Base-by-base conservation (phyloP, 2,888 invertebrate species). In the Cerastis leucographa region DNA sequence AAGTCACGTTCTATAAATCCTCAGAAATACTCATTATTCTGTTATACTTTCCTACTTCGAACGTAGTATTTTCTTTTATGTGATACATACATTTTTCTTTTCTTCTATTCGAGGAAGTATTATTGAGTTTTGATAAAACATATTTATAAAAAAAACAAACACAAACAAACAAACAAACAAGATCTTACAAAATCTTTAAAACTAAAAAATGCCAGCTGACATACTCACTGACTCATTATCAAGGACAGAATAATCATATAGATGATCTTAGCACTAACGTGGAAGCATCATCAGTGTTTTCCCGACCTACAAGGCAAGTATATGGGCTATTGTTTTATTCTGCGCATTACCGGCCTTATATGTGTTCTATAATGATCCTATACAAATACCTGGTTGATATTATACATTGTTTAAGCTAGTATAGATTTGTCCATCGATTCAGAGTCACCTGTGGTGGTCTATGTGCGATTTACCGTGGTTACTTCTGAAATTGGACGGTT, bases 311-410 rank as follows among this genome's bases (percentile, higher is more conserved):
- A 79, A 70, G 80, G 81, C 74, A 74, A 56, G 19, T 54, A 82
- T 80, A 89, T 84, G 11, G 54, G 70, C 88, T 81, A 87, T 85
- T 86, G 87, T 85, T 76, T 75, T 66, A 71, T 80, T 87, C 80
- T 83, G 84, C 88, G 80, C 86, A 87, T 67, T 74, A 79, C 65
- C 44, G 19, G 4, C 84, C 84, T 17, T 81, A 81, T 87, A 76
- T 51, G 87, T 81, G 4, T 67, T 19, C 70, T 42, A 54, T 89
- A 88, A 90, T 88, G 87, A 80, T 69, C 46, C 88, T 70, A 90
- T 91, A 90, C 71, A 89, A 89, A 88, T 72, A 66, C 70, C 54
- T 22, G 78, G 29, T 61, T n/a, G 51, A 76, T 42, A 70, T 51
- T 51, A 69, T 49, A 61, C 61, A 64, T 67, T 70, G 65, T 46